phyloP scores from a whole-genome alignment of 1,140 invertebrate genomes.

The Lordiphosa collinella region DNA sequence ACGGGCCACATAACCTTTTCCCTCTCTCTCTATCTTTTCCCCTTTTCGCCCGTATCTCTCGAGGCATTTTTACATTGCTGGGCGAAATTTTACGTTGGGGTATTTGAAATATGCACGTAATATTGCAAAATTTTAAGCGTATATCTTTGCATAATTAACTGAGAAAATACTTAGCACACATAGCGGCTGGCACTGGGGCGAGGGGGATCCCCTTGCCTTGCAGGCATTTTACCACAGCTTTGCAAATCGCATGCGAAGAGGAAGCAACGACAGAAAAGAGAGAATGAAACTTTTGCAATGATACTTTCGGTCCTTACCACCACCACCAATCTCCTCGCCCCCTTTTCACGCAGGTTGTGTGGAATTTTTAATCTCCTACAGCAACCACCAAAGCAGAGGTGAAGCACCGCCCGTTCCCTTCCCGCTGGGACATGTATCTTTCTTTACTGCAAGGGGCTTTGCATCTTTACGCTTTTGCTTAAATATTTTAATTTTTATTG shows the following conservation, averaged over 20 bases:
- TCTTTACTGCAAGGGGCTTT: slow-evolving; percentile 68
- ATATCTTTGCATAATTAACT: slow-evolving; percentile 78
- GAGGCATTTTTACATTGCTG: slow-evolving; percentile 58
- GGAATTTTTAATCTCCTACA: slow-evolving; percentile 72
- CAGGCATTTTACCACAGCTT: slow-evolving; percentile 69
- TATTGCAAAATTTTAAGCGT: slow-evolving; percentile 78
- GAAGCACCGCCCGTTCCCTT: slow-evolving; percentile 11
- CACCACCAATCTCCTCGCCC: slow-evolving; percentile 3
- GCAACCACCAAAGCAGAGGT: slow-evolving; percentile 35
- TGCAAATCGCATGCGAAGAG: slow-evolving; percentile 48
- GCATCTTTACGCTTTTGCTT: slow-evolving; percentile 73
- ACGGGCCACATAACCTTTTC: slow-evolving; percentile 2
- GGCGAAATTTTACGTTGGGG: slow-evolving; percentile 43
- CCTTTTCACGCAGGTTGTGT: slow-evolving; percentile 55
- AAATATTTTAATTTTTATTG: slow-evolving; percentile 78
- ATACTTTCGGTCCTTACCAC: slow-evolving; percentile 45
- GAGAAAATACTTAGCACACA: slow-evolving; percentile 70
- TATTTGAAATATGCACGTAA: slow-evolving; percentile 78
- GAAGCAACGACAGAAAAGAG: slow-evolving; percentile 19
- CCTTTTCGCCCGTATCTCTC: slow-evolving; percentile 31
- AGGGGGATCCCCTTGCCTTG: slow-evolving; percentile 36
- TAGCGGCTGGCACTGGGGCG: slow-evolving; percentile 6
- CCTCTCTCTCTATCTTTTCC: neutral
- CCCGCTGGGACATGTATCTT: slow-evolving; percentile 56
- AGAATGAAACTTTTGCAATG: slow-evolving; percentile 72